Percentiles rank a stretch among this genome's conserved stretches.
phyloP scores from a whole-genome alignment of 2,888 invertebrate species.

The Hyposoter didymator region DNA sequence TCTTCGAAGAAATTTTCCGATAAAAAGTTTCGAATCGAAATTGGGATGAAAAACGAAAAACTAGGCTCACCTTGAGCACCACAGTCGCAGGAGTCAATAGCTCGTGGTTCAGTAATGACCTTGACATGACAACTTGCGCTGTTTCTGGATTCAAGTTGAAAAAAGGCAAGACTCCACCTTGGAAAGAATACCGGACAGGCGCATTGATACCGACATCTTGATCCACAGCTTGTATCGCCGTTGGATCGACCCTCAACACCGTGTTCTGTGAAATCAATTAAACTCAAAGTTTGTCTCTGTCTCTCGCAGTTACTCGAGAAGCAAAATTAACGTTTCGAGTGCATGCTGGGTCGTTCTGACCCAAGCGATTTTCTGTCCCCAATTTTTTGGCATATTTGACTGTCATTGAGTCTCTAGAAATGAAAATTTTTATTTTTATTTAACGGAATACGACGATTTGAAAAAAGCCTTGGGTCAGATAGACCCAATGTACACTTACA shows the following conservation, averaged over 20 bases:
- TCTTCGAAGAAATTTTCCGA: background rate
- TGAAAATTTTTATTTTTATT: too few species aligned
- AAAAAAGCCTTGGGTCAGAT: too few species aligned
- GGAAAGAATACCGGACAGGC: constrained; percentile 89
- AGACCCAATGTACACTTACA: too few species aligned
- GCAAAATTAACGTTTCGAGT: background rate
- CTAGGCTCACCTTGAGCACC: constrained; percentile 88
- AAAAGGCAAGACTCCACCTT: constrained; percentile 87
- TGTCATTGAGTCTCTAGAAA: too few species aligned
- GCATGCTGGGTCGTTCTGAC: too few species aligned
- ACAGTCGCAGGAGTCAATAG: constrained; percentile 90
- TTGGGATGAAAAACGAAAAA: background rate
- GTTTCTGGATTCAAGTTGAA: constrained; percentile 88
- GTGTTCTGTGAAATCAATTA: constrained; percentile 85
- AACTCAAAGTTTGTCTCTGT: background rate
- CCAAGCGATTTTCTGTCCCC: too few species aligned
- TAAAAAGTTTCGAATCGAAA: background rate
- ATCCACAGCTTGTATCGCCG: constrained; percentile 91
- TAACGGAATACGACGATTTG: too few species aligned
- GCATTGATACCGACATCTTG: constrained; percentile 93
- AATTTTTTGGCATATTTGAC: too few species aligned
- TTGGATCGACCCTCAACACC: constrained; percentile 88
- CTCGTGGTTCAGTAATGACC: constrained; percentile 87
- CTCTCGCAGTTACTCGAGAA: background rate
- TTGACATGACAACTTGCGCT: constrained; percentile 87